Evolutionary conservation across 1,140 invertebrate species (phyloP).

Genomic region (Amyelois transitella): DNA sequence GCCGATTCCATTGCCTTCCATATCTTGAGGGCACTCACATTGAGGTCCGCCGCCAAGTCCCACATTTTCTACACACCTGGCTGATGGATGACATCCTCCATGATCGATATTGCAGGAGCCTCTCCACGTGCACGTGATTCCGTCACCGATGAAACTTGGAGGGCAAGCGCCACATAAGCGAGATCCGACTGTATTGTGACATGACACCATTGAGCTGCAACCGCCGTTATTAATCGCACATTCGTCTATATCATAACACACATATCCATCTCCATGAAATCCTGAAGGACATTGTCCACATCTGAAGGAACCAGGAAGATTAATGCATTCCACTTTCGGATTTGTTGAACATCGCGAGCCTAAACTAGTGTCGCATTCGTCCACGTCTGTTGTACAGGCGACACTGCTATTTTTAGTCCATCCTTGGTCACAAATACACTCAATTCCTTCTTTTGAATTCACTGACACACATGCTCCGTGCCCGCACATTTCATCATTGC

Average conservation of each 20-base stretch:
- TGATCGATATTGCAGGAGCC: constrained; percentile 85
- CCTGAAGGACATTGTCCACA: constrained; percentile 90
- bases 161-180: constrained; percentile 90
- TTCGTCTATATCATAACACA: constrained; percentile 92
- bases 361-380: constrained; percentile 85
- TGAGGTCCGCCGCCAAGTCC: constrained; percentile 77
- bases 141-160: constrained; percentile 89
- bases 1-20: constrained; percentile 87
- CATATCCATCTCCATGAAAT: constrained; percentile 90
- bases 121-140: constrained; percentile 80
- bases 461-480: constrained; percentile 88
- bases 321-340: constrained; percentile 88
- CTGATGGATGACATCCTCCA: constrained; percentile 89
- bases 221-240: constrained; percentile 90
- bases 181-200: constrained; percentile 90
- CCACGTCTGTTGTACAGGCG: constrained; percentile 87
- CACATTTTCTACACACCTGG: constrained; percentile 85
- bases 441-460: constrained; percentile 77
- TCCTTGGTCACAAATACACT: constrained; percentile 88
- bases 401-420: constrained; percentile 84
- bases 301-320: constrained; percentile 88
- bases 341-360: constrained; percentile 84
- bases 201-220: constrained; percentile 91
- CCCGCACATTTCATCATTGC: constrained; percentile 86
- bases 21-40: constrained; percentile 88